phyloP scores from a whole-genome alignment of 2,888 invertebrate genomes.

The Philopedon plagiatum region DNA sequence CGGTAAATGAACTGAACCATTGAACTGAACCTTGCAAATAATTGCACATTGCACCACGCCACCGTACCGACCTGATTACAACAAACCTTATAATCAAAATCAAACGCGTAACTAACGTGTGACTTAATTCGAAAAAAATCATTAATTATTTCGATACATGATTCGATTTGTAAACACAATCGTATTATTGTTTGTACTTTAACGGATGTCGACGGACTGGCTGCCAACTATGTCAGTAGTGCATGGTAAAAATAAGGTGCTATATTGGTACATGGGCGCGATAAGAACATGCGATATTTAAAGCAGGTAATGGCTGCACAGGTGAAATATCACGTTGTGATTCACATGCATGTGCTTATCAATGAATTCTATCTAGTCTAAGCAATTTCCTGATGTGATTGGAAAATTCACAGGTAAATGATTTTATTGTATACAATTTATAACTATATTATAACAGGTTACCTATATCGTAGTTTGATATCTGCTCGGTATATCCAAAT shows the following conservation, averaged over 20 bases:
- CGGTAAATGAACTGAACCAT: conserved; percentile 16
- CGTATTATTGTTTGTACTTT: conserved; percentile 29
- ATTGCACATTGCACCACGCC: conserved; percentile 22
- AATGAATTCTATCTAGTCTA: too few relatives aligned
- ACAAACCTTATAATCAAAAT: conserved; percentile 10
- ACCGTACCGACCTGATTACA: conserved; percentile 13
- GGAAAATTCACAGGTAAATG: too few relatives aligned
- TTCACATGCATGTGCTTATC: not conserved
- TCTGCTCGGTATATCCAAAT: too few relatives aligned
- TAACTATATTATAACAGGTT: too few relatives aligned
- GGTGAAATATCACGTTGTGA: not conserved
- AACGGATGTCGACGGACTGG: conserved; percentile 34
- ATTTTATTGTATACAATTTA: too few relatives aligned
- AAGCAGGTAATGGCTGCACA: not conserved
- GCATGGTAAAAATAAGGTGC: conserved; percentile 8
- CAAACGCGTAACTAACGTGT: conserved; percentile 19
- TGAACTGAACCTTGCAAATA: conserved; percentile 17
- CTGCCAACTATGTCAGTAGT: conserved; percentile 34
- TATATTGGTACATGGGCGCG: not conserved
- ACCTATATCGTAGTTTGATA: too few relatives aligned
- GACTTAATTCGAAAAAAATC: conserved; percentile 22
- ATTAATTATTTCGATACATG: conserved; percentile 18
- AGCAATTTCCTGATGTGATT: too few relatives aligned
- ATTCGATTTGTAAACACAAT: conserved; percentile 20
- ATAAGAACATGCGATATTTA: not conserved